phyloP scores from a whole-genome alignment of 2,888 invertebrate genomes.

The Sarcophaga rosellei region DNA sequence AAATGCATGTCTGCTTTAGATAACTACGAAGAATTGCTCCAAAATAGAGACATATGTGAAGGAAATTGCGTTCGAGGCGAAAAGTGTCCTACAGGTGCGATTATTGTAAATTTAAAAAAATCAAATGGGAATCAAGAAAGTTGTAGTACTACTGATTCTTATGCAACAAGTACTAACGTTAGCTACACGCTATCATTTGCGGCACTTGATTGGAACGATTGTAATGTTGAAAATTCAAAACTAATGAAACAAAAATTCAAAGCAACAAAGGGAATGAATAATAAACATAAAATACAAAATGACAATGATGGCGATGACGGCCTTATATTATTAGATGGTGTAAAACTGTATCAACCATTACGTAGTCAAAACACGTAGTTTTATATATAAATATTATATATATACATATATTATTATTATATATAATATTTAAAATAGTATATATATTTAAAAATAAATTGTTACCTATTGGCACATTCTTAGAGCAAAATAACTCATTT shows the following conservation, averaged over 20 bases:
- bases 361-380: neutral
- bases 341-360: constrained; percentile 70
- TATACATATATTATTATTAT: no score
- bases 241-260: constrained; percentile 44
- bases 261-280: neutral
- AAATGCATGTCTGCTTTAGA: constrained; percentile 90
- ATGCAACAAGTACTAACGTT: neutral
- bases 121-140: constrained; percentile 54
- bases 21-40: constrained; percentile 91
- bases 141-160: constrained; percentile 63
- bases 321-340: constrained; percentile 72
- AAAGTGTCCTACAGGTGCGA: constrained; percentile 90
- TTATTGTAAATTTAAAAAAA: constrained; percentile 48
- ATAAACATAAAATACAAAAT: no score
- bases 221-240: neutral
- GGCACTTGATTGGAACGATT: constrained; percentile 72
- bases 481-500: constrained; percentile 1
- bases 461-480: no score
- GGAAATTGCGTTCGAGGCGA: constrained; percentile 92
- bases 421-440: no score
- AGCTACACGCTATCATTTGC: constrained; percentile 71
- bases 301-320: constrained; percentile 32
- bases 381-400: no score
- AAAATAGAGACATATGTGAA: constrained; percentile 91
- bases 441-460: no score